Evolutionary conservation across 2,797 vertebrate genomes (phyloP).

Genomic region (Holocentrus rufus): DNA sequence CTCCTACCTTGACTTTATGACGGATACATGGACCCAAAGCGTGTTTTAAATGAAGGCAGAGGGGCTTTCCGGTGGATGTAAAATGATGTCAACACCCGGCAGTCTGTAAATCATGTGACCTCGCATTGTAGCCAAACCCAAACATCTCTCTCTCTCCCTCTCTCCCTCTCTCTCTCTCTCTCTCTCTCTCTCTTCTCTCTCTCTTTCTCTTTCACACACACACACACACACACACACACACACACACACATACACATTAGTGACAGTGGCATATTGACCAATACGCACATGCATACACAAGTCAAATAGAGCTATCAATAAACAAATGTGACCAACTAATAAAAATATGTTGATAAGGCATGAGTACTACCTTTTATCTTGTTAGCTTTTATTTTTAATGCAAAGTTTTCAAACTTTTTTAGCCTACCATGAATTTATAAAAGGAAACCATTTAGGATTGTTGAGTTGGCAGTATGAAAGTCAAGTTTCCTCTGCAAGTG

Average conservation of each 20-base stretch:
- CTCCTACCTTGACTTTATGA: background rate
- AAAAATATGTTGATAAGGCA: slow-evolving; percentile 14
- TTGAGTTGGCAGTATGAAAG: too few species aligned
- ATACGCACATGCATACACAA: slow-evolving; percentile 5
- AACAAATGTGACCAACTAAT: slow-evolving; percentile 21
- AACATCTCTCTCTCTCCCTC: slow-evolving; percentile 24
- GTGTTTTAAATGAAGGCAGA: slow-evolving; percentile 46
- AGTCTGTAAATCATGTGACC: slow-evolving; percentile 50
- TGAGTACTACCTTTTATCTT: too few species aligned
- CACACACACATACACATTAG: background rate
- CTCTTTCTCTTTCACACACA: too few species aligned
- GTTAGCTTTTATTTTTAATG: background rate
- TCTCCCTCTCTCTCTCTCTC: slow-evolving; percentile 2
- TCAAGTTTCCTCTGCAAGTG: too few species aligned
- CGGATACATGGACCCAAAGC: background rate
- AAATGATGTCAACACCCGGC: slow-evolving; percentile 39
- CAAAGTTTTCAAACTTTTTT: background rate
- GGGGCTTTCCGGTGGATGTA: background rate
- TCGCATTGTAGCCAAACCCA: slow-evolving; percentile 7
- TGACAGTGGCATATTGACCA: slow-evolving; percentile 37
- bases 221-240: background rate
- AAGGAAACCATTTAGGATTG: too few species aligned
- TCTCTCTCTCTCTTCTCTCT: too few species aligned
- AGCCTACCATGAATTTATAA: too few species aligned
- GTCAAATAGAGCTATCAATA: slow-evolving; percentile 14